phyloP scores from a whole-genome alignment of 1,140 invertebrate species.

The Stratiolaelaps scimitus region DNA sequence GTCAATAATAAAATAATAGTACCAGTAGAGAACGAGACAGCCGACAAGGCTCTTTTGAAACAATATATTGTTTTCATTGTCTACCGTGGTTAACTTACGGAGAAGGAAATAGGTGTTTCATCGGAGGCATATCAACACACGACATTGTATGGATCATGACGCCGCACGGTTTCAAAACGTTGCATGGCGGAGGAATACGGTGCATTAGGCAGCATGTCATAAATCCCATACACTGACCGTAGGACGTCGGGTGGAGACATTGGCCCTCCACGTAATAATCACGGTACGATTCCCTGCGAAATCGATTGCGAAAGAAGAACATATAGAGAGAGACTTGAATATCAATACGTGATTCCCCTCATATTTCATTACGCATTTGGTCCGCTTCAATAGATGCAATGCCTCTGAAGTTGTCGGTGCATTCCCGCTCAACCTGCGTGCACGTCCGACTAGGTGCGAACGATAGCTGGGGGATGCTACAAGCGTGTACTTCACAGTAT shows the following conservation, averaged over 20 bases:
- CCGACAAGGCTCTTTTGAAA: too few species aligned
- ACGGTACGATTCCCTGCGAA: not conserved
- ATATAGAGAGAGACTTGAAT: not conserved
- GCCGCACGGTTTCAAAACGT: slow-evolving; percentile 1
- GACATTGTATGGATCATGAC: slow-evolving; percentile 6
- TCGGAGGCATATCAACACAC: slow-evolving; percentile 7
- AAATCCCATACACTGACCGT: slow-evolving; percentile 17
- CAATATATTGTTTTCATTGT: too few species aligned
- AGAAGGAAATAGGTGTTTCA: slow-evolving; percentile 1
- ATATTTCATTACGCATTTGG: not conserved
- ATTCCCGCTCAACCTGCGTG: too few species aligned
- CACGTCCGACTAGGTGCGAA: too few species aligned
- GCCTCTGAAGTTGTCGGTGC: too few species aligned
- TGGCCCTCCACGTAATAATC: slow-evolving; percentile 18
- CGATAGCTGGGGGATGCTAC: too few species aligned
- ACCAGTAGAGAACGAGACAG: too few species aligned
- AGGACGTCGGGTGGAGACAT: slow-evolving; percentile 11
- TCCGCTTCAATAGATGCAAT: not conserved
- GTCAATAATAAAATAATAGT: too few species aligned
- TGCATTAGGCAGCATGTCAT: slow-evolving; percentile 23
- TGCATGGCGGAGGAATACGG: slow-evolving; percentile 17
- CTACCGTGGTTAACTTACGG: not conserved
- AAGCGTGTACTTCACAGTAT: too few species aligned
- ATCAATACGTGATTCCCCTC: not conserved
- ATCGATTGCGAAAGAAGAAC: not conserved